phyloP scores from a whole-genome alignment of 2,113 vertebrate genomes.

The Dicerorhinus sumatrensis region DNA sequence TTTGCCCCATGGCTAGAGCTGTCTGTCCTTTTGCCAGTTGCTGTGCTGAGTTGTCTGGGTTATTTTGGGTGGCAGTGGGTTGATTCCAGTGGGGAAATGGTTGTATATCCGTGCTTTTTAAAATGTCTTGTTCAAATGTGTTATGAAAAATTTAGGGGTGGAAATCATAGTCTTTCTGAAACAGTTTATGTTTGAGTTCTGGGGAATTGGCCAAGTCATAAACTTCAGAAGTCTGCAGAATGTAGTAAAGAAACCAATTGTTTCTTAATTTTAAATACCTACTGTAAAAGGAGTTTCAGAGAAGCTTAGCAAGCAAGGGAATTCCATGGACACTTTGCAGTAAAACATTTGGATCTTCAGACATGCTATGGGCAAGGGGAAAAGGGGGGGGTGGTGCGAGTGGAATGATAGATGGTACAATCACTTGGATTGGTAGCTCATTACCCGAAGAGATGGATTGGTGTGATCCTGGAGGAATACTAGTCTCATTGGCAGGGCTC shows the following conservation, averaged over 20 bases:
- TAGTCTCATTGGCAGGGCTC: neutral
- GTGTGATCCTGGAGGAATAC: neutral
- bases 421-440: constrained; percentile 4
- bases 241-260: neutral
- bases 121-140: constrained; percentile 39
- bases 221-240: constrained; percentile 59
- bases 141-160: neutral
- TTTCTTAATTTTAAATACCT: constrained; percentile 57
- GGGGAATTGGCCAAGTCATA: constrained; percentile 8
- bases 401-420: constrained; percentile 21
- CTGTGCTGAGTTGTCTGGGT: constrained; percentile 70
- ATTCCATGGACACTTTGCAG: constrained; percentile 30
- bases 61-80: constrained; percentile 70
- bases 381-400: neutral
- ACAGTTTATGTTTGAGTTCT: constrained; percentile 45
- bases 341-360: constrained; percentile 37
- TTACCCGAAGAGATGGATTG: neutral
- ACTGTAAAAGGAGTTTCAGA: neutral
- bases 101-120: constrained; percentile 51
- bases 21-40: constrained; percentile 67
- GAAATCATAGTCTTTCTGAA: constrained; percentile 23
- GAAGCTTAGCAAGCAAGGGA: neutral
- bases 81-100: constrained; percentile 56
- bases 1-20: constrained; percentile 26
- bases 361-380: neutral